Evolutionary conservation across 2,797 vertebrate genomes (phyloP).

Genomic region (Choloepus didactylus): DNA sequence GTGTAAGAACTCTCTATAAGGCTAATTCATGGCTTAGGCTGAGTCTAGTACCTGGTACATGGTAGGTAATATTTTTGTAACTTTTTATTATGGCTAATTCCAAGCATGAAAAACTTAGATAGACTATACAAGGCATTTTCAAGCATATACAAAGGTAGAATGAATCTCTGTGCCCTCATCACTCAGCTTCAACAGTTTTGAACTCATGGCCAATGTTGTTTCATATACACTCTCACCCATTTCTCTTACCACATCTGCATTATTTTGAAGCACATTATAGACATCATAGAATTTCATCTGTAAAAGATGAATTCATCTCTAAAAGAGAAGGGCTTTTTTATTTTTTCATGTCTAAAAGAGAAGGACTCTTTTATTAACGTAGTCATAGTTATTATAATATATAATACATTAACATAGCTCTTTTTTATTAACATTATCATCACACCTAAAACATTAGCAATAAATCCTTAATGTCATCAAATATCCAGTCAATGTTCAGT

Average conservation of each 20-base stretch:
- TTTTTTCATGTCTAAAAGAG: no score
- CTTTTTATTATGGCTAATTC: slow-evolving; percentile 30
- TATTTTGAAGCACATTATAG: slow-evolving; percentile 67
- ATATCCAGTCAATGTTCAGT: neutral
- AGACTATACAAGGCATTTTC: neutral
- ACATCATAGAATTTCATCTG: neutral
- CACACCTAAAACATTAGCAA: neutral
- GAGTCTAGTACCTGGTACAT: neutral
- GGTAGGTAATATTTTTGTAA: slow-evolving; percentile 51
- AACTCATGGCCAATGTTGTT: neutral
- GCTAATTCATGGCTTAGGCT: neutral
- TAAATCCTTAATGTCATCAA: slow-evolving; percentile 33
- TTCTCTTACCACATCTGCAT: neutral
- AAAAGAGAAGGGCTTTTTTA: neutral
- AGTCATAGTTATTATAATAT: no score
- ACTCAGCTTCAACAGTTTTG: neutral
- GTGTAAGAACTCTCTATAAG: slow-evolving; percentile 23
- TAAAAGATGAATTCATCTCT: slow-evolving; percentile 23
- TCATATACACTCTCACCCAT: neutral
- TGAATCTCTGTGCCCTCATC: neutral
- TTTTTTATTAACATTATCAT: neutral
- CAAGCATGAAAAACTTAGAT: neutral
- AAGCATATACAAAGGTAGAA: neutral
- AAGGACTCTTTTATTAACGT: no score
- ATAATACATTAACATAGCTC: no score